phyloP scores from a whole-genome alignment of 2,888 invertebrate genomes.

The Drosophila quinaria region DNA sequence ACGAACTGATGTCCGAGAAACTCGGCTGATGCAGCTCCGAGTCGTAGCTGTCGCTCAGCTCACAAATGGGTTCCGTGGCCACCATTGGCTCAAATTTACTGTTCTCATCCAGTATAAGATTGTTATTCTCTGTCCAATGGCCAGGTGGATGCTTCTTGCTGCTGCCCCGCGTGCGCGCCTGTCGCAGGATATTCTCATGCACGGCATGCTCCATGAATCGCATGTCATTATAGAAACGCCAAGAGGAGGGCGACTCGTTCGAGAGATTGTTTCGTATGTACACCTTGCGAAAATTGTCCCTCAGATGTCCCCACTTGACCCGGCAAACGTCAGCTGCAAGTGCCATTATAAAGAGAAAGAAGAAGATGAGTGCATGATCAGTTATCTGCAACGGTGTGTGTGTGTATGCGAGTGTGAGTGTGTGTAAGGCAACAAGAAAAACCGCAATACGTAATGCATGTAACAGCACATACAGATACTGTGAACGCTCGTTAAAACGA shows the following conservation, averaged over 20 bases:
- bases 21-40: slow-evolving; percentile 76
- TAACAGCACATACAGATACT: slow-evolving; percentile 10
- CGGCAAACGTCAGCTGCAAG: slow-evolving; percentile 77
- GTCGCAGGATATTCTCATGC: slow-evolving; percentile 77
- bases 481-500: slow-evolving; percentile 13
- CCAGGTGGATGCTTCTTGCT: slow-evolving; percentile 57
- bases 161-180: slow-evolving; percentile 58
- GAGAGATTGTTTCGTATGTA: slow-evolving; percentile 80
- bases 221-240: slow-evolving; percentile 82
- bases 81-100: slow-evolving; percentile 59
- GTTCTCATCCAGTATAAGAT: slow-evolving; percentile 37
- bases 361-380: slow-evolving; percentile 14
- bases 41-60: slow-evolving; percentile 72
- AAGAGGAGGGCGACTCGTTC: slow-evolving; percentile 78
- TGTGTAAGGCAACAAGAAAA: slow-evolving; percentile 30
- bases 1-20: slow-evolving; percentile 77
- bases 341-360: not conserved
- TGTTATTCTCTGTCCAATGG: slow-evolving; percentile 70
- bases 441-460: slow-evolving; percentile 39
- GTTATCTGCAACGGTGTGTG: not conserved
- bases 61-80: slow-evolving; percentile 66
- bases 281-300: slow-evolving; percentile 82
- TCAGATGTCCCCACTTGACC: slow-evolving; percentile 80
- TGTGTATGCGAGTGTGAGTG: not conserved
- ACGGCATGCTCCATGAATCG: slow-evolving; percentile 80